Percentiles rank a stretch among this genome's conserved stretches.
Evolutionary conservation across 2,113 vertebrate genomes (phyloP).

Genomic region (Paracyprichromis sp.): DNA sequence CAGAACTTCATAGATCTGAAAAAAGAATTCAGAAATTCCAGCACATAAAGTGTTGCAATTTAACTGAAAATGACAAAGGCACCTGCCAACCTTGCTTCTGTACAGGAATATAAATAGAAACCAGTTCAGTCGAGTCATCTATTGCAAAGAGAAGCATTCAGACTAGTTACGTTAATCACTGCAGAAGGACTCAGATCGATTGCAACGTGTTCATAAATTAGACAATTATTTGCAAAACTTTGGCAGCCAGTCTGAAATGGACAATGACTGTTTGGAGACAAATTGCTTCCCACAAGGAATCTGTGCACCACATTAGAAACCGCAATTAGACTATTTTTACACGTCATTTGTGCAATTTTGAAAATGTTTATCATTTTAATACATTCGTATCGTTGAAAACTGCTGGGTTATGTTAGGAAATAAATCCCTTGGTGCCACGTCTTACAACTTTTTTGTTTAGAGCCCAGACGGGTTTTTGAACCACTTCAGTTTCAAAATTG

Average conservation of each 20-base stretch:
- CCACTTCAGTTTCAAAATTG: background rate
- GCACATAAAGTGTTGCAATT: background rate
- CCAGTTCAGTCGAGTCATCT: background rate
- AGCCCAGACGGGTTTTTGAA: background rate
- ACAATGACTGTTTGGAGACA: background rate
- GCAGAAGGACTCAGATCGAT: background rate
- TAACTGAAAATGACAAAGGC: background rate
- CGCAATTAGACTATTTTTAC: background rate
- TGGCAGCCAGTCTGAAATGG: background rate
- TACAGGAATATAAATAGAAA: background rate
- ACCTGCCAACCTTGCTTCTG: background rate
- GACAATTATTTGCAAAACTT: background rate
- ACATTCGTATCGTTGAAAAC: background rate
- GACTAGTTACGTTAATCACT: background rate
- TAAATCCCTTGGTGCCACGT: background rate
- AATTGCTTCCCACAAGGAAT: background rate
- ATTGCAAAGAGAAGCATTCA: background rate
- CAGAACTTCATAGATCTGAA: background rate
- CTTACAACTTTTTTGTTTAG: background rate
- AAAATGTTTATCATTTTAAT: background rate
- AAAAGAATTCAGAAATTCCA: background rate
- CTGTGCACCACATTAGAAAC: background rate
- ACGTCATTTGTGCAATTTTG: background rate
- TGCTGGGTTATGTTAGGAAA: background rate
- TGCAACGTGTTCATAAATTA: background rate